phyloP scores from a whole-genome alignment of 1,140 invertebrate genomes.

The Drosophila pandora region DNA sequence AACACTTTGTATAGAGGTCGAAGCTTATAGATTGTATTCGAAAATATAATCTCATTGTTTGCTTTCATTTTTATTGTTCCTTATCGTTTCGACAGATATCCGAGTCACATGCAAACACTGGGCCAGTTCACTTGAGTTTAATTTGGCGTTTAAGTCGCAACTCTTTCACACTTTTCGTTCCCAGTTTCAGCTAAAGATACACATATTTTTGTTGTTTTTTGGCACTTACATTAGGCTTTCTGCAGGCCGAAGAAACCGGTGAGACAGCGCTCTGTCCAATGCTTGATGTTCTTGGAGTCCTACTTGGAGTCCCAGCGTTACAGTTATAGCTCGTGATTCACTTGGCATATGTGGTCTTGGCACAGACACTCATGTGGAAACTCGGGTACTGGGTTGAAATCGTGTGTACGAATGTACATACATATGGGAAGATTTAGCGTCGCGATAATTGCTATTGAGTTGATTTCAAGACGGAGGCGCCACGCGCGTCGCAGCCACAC shows the following conservation, averaged over 20 bases:
- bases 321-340: conserved; percentile 19
- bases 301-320: conserved; percentile 5
- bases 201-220: background rate
- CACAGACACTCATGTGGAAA: background rate
- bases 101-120: background rate
- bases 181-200: background rate
- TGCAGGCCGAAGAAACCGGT: background rate
- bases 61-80: background rate
- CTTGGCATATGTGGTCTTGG: conserved; percentile 2
- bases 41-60: background rate
- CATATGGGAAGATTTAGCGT: conserved; percentile 7
- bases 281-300: background rate
- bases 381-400: conserved; percentile 12
- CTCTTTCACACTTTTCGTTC: background rate
- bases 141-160: background rate
- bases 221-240: conserved; percentile 6
- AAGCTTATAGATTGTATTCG: background rate
- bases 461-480: conserved; percentile 36
- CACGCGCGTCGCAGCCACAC: conserved; percentile 33
- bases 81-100: conserved; percentile 9
- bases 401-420: background rate
- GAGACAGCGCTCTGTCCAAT: background rate
- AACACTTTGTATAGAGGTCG: background rate
- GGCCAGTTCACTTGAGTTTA: background rate
- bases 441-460: conserved; percentile 39